phyloP scores from a whole-genome alignment of 1,140 invertebrate species.

The Helicoverpa armigera region DNA sequence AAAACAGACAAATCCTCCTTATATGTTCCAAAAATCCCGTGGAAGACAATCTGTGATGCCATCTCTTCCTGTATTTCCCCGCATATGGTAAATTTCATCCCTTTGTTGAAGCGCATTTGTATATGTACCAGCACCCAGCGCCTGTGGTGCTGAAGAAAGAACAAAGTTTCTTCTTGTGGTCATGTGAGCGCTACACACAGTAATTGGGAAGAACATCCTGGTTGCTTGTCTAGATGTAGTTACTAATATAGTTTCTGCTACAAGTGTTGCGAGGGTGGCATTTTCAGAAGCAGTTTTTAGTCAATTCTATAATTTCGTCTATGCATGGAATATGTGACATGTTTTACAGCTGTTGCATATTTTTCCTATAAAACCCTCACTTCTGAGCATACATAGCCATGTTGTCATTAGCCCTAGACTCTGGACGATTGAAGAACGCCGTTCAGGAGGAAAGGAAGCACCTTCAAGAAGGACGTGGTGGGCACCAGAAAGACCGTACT shows the following conservation, averaged over 20 bases:
- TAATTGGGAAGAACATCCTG: constrained; percentile 35
- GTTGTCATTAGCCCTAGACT: constrained; percentile 50
- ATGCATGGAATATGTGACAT: constrained; percentile 57
- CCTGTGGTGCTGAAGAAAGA: too few relatives aligned
- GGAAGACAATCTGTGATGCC: background rate
- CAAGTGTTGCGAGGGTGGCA: constrained; percentile 26
- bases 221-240: constrained; percentile 44
- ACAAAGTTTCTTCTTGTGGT: too few relatives aligned
- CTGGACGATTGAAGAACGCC: constrained; percentile 50
- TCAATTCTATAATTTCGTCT: constrained; percentile 56
- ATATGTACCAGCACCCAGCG: background rate
- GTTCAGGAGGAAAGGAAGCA: constrained; percentile 46
- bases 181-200: too few relatives aligned
- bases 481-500: background rate
- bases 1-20: background rate
- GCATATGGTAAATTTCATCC: background rate
- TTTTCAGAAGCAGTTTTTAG: constrained; percentile 53
- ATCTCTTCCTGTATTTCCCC: background rate
- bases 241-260: constrained; percentile 40
- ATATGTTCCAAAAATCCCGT: background rate
- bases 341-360: constrained; percentile 55
- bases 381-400: constrained; percentile 47
- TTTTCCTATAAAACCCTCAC: constrained; percentile 53
- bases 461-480: constrained; percentile 10
- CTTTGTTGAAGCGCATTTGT: background rate